A percentile compares a stretch with the other conserved stretches of the same genome.
phyloP scores from a whole-genome alignment of 2,888 invertebrate genomes.

The Drosophila tanythrix region DNA sequence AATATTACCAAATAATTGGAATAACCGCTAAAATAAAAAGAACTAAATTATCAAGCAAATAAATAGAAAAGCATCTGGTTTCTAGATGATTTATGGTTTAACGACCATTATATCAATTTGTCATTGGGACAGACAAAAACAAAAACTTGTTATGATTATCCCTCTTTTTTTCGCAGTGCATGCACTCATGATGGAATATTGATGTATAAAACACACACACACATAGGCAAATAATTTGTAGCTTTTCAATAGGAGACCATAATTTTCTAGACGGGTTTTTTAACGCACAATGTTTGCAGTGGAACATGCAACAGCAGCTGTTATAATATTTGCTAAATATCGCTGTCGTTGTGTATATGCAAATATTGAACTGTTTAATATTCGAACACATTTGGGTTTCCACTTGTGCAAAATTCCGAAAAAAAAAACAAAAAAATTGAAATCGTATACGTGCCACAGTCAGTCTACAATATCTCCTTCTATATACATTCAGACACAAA shows the following conservation, averaged over 20 bases:
- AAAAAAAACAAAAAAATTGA: slow-evolving; percentile 2
- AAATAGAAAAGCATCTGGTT: neutral
- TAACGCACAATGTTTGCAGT: slow-evolving; percentile 23
- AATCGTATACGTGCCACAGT: slow-evolving; percentile 7
- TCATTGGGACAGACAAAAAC: neutral
- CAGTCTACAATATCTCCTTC: neutral
- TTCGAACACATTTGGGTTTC: slow-evolving; percentile 36
- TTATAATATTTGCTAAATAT: slow-evolving; percentile 40
- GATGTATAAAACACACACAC: neutral
- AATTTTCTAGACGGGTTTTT: slow-evolving; percentile 15
- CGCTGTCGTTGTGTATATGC: slow-evolving; percentile 29
- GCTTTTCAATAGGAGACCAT: slow-evolving; percentile 11
- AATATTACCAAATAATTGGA: neutral
- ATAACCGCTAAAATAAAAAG: neutral
- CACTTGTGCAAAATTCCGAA: slow-evolving; percentile 30
- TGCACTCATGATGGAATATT: neutral
- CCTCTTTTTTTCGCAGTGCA: slow-evolving; percentile 1
- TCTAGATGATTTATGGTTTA: too few species aligned
- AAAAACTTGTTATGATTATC: neutral
- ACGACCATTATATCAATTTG: neutral
- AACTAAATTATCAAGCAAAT: neutral
- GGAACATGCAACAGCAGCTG: slow-evolving; percentile 43
- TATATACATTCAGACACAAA: neutral
- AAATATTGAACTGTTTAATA: slow-evolving; percentile 36
- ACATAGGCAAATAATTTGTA: neutral